Base-by-base conservation (phyloP, 2,113 vertebrate species). In the Oncorhynchus clarkii region DNA sequence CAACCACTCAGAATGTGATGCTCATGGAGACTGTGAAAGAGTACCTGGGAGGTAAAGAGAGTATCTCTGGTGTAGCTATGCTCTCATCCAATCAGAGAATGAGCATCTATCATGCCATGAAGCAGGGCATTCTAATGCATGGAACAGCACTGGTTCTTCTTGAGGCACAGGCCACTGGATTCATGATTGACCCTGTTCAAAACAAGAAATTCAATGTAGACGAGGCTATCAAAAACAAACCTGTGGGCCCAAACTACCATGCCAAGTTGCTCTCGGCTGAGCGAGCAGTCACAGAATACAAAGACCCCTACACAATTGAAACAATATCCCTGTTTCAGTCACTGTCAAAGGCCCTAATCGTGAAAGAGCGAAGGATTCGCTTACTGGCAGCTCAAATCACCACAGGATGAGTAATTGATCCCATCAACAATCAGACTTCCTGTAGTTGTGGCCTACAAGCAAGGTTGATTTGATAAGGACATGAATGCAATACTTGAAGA, bases 361-460 rank as follows among this genome's bases (percentile, higher is more conserved):
- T 95, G 1, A 91, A 82, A 75, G 90, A 95, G 0, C 95, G 96
- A 0, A 96, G 94, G 0, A 85, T 97, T 60, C 96, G 94, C 4
- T 84, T 97, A 26, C 92, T 98, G 5, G 95, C 97, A 81, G 96
- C 94, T 0, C 97, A 98, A 85, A 90, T 98, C 83, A 95, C 96
- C 62, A 93, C 96, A 0, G 96, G 97, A 20, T 96, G 97, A 18
- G 85, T 93, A 0, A 82, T 98, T 0, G 96, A 98, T 73, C 96
- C 97, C 0, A 3, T 90, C n/a, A 89, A 96, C 45, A 93, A 93
- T 74, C 94, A 94, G 95, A 76, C 90, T 99, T 31, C 95, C 97
- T 0, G 90, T 90, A 64, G 90, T 88, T 0, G 88, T 92, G 0
- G 96, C 97, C 0, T 95, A 87, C 79, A 93, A 88, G 18, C 91